Conservation (phyloP, 2,888 invertebrate species). For the Sclerodermus sp. region DNA sequence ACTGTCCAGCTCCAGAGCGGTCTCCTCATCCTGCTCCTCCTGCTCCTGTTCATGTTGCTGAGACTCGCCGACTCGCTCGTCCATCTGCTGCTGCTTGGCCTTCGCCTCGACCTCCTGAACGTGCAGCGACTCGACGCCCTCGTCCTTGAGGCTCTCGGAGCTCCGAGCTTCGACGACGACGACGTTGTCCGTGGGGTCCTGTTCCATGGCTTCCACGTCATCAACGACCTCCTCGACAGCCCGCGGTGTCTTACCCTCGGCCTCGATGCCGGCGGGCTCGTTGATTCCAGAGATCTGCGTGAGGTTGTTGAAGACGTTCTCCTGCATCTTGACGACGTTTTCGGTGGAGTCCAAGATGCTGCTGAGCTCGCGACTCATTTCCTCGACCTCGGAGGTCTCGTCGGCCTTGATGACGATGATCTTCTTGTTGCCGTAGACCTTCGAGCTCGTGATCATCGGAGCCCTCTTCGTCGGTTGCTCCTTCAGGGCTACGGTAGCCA, state of each 20-base stretch:
- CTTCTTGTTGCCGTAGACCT: slow-evolving; percentile 51
- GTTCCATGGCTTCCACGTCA: slow-evolving; percentile 12
- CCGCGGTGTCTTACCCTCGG: too few species aligned
- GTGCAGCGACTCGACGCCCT: too few species aligned
- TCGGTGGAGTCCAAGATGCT: slow-evolving; percentile 51
- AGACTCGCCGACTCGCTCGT: slow-evolving; percentile 12
- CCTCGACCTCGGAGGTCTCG: slow-evolving; percentile 42
- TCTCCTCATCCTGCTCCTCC: slow-evolving; percentile 19
- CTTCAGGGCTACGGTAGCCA: too few species aligned
- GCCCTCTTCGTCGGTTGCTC: too few species aligned
- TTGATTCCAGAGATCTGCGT: slow-evolving; percentile 39
- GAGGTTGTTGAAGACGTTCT: slow-evolving; percentile 46
- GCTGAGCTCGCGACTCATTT: slow-evolving; percentile 51
- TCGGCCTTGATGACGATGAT: slow-evolving; percentile 43
- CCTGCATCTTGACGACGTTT: slow-evolving; percentile 51
- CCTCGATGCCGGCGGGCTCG: background rate
- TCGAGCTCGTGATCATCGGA: slow-evolving; percentile 30
- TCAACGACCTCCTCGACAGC: too few species aligned
- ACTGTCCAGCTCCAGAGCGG: slow-evolving; percentile 13
- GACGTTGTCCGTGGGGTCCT: slow-evolving; percentile 14
- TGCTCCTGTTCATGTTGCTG: slow-evolving; percentile 19
- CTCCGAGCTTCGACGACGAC: slow-evolving; percentile 5
- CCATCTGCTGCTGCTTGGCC: slow-evolving; percentile 22
- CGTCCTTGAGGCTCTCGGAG: too few species aligned
- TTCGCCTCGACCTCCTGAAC: slow-evolving; percentile 14